These are phyloP conservation scores for Varanus salvator DNA, from an alignment of 2,113 vertebrate genomes.

Conservation along the genomic window DNA sequence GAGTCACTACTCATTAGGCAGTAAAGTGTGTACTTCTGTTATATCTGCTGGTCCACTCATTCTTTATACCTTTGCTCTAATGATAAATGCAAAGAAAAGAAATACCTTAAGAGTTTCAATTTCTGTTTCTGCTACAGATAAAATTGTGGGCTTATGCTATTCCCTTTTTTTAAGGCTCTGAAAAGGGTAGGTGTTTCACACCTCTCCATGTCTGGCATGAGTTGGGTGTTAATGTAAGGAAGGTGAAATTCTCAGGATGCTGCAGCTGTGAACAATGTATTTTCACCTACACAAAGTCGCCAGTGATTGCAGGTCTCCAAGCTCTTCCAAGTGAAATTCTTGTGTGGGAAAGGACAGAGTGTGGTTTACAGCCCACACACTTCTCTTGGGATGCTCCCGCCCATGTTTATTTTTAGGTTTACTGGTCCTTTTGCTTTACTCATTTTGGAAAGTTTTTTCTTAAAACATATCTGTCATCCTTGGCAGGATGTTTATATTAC, in stretches of 20 bases:
- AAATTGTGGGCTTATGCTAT: conserved; percentile 22
- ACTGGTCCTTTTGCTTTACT: not conserved
- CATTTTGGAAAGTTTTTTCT: not conserved
- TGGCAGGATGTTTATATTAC: conserved; percentile 18
- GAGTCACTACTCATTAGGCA: not conserved
- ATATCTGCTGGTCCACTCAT: conserved; percentile 20
- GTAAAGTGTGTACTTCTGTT: not conserved
- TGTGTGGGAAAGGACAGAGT: not conserved
- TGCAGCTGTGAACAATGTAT: not conserved
- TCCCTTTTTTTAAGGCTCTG: not conserved
- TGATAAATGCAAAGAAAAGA: conserved; percentile 12
- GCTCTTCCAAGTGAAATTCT: conserved; percentile 21
- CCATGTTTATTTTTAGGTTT: conserved; percentile 7
- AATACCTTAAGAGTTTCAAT: not conserved
- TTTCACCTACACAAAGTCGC: conserved; percentile 28
- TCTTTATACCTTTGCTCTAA: not conserved
- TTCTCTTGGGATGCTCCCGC: not conserved
- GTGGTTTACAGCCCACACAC: not conserved
- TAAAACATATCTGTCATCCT: conserved; percentile 8
- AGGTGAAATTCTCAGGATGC: not conserved
- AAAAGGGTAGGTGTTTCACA: not conserved
- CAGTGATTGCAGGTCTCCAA: not conserved
- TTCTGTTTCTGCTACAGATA: not conserved
- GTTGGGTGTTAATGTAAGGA: not conserved
- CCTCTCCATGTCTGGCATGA: not conserved